Evolutionary conservation across 2,888 invertebrate genomes (phyloP).

Genomic region (Melieria picta): DNA sequence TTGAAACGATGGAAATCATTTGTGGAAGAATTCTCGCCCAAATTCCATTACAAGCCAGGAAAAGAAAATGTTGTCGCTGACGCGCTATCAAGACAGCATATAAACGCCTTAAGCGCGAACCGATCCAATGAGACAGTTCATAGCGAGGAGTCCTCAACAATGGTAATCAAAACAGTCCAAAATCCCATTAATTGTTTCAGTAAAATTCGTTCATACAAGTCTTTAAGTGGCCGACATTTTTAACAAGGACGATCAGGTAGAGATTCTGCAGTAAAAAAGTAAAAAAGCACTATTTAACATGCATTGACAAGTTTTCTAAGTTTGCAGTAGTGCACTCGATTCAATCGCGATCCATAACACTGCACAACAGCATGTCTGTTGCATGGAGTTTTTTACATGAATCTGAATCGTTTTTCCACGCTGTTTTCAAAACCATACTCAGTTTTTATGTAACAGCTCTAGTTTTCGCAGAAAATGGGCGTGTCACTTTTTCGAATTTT

Average conservation of each 20-base stretch:
- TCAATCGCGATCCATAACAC: not conserved
- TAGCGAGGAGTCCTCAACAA: constrained; percentile 34
- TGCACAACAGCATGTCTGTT: no score
- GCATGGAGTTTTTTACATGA: no score
- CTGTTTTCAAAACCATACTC: no score
- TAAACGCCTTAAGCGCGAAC: constrained; percentile 27
- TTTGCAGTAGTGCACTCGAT: constrained; percentile 16
- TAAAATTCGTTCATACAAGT: not conserved
- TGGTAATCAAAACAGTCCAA: constrained; percentile 30
- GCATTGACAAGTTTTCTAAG: constrained; percentile 37
- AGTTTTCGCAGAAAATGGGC: no score
- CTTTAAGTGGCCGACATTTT: not conserved
- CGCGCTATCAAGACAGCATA: constrained; percentile 39
- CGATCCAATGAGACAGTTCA: constrained; percentile 21
- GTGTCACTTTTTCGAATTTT: no score
- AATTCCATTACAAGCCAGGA: constrained; percentile 24
- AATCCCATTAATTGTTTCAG: constrained; percentile 35
- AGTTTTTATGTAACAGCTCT: no score
- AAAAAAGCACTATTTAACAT: constrained; percentile 28
- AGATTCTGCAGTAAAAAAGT: constrained; percentile 18
- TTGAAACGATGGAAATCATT: constrained; percentile 25
- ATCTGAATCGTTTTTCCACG: no score
- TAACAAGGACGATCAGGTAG: constrained; percentile 10
- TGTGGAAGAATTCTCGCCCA: constrained; percentile 34
- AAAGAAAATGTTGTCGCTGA: no score